These are phyloP conservation scores for Neomonachus schauinslandi DNA, from an alignment of 2,113 vertebrate genomes.

Conservation along the genomic window DNA sequence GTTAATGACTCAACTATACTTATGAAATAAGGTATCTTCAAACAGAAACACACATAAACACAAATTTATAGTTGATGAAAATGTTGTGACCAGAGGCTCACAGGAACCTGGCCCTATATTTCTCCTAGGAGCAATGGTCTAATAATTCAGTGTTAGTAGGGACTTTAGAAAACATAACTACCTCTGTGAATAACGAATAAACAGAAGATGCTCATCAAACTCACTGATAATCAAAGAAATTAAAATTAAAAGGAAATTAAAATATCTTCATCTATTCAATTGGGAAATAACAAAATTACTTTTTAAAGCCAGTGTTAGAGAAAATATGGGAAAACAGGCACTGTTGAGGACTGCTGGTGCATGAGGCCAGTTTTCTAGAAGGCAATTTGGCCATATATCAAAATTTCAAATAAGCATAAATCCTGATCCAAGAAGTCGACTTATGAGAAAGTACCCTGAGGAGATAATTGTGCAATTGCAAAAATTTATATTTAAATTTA, in stretches of 20 bases:
- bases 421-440: background rate
- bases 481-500: background rate
- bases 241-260: background rate
- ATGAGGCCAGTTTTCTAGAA: background rate
- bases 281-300: background rate
- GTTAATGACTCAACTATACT: background rate
- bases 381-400: background rate
- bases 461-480: background rate
- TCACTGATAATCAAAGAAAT: background rate
- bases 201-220: background rate
- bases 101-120: background rate
- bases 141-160: background rate
- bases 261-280: background rate
- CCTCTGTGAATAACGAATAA: background rate
- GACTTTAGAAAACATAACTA: background rate
- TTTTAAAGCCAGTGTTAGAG: constrained; percentile 5
- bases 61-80: background rate
- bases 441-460: background rate
- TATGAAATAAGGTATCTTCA: background rate
- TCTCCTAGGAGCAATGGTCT: background rate
- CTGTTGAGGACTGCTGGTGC: background rate
- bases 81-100: background rate
- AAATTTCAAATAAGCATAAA: background rate
- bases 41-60: background rate
- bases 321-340: background rate